Evolutionary conservation across 2,888 invertebrate genomes (phyloP).

Genomic region (Artemia sinica): DNA sequence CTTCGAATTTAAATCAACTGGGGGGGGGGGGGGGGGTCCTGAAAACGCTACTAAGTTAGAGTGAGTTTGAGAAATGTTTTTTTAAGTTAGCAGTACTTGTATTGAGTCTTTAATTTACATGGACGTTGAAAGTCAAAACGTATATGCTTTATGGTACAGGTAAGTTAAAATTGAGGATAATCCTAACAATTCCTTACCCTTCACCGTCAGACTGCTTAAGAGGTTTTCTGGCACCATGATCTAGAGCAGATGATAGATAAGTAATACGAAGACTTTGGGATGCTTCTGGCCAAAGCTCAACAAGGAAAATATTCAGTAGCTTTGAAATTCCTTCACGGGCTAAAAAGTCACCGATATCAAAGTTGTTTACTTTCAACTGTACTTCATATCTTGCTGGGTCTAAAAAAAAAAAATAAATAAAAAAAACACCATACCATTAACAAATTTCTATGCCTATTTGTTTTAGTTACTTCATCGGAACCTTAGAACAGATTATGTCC

Average conservation of each 20-base stretch:
- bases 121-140: constrained; percentile 10
- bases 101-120: neutral
- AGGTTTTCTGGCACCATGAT: constrained; percentile 64
- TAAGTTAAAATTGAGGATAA: neutral
- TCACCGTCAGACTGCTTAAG: constrained; percentile 65
- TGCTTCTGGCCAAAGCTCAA: constrained; percentile 59
- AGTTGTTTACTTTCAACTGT: constrained; percentile 69
- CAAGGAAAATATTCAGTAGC: constrained; percentile 54
- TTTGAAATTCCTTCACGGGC: constrained; percentile 51
- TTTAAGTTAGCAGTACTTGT: neutral
- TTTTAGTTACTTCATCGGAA: no score
- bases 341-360: constrained; percentile 72
- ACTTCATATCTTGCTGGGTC: constrained; percentile 51
- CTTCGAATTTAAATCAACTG: no score
- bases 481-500: no score
- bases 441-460: no score
- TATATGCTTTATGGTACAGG: neutral
- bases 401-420: neutral
- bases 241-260: constrained; percentile 64
- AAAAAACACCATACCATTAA: no score
- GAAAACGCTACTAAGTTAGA: no score
- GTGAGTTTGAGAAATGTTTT: neutral
- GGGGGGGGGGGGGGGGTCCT: no score
- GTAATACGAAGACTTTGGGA: constrained; percentile 57
- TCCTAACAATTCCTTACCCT: constrained; percentile 42